Percentiles rank a stretch among this genome's conserved stretches.
Evolutionary conservation across 1,140 invertebrate genomes (phyloP).

Genomic region (Fopius arisanus): DNA sequence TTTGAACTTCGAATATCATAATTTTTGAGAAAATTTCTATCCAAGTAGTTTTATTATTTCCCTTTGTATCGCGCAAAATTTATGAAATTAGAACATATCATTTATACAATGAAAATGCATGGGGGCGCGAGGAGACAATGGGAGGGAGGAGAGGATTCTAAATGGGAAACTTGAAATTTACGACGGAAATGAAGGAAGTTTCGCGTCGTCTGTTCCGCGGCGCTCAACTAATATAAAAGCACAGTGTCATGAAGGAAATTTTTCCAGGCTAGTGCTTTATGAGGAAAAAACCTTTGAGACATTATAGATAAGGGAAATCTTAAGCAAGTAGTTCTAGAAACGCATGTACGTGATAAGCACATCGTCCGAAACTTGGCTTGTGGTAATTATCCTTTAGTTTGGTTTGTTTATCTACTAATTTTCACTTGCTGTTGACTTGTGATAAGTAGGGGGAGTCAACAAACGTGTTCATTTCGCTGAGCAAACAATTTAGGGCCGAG

Average conservation of each 20-base stretch:
- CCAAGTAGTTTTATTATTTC: neutral
- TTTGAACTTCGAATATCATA: too few species aligned
- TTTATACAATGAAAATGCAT: conserved; percentile 19
- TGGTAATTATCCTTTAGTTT: neutral
- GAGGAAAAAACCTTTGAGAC: too few species aligned
- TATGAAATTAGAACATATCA: neutral
- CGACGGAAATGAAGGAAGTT: conserved; percentile 32
- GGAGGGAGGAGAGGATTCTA: neutral
- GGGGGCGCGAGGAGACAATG: neutral
- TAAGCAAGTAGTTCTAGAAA: neutral
- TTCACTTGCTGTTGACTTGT: conserved; percentile 27
- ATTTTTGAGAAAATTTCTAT: neutral
- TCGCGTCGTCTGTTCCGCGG: conserved; percentile 17
- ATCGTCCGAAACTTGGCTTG: neutral
- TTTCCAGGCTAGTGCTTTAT: neutral
- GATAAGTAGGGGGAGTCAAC: neutral
- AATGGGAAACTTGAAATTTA: conserved; percentile 19
- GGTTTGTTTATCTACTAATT: neutral
- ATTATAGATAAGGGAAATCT: neutral
- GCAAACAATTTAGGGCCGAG: neutral
- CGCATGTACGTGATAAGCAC: neutral
- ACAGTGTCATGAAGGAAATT: conserved; percentile 12
- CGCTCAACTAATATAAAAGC: conserved; percentile 24
- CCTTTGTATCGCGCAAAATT: neutral
- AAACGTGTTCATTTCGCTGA: conserved; percentile 8